Evolutionary conservation across 2,113 vertebrate species (phyloP).

Genomic region (Crotalus tigris): DNA sequence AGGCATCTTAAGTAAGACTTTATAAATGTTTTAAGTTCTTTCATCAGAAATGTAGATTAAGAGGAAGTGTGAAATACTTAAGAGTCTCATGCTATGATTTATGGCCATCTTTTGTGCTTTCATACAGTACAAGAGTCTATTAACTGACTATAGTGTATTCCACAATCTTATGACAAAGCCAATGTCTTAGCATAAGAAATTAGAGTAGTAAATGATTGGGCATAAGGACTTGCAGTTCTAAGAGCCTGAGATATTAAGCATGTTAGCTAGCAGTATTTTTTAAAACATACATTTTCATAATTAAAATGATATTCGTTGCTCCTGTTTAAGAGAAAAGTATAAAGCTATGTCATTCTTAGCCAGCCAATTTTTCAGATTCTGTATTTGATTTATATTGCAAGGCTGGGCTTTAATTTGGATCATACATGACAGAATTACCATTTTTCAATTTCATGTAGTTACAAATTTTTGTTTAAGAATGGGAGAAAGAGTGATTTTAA

Average conservation of each 20-base stretch:
- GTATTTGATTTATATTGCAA: background rate
- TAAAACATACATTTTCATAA: background rate
- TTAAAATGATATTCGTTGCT: background rate
- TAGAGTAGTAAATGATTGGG: slow-evolving; percentile 8
- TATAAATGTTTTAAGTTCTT: slow-evolving; percentile 16
- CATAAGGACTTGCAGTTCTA: slow-evolving; percentile 8
- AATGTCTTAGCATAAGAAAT: slow-evolving; percentile 40
- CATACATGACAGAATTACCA: background rate
- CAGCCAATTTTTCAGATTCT: background rate
- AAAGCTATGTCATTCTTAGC: background rate
- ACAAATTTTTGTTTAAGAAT: background rate
- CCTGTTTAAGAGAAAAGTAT: background rate
- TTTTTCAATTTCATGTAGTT: background rate
- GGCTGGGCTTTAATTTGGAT: background rate
- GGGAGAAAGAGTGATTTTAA: background rate
- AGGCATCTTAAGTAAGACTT: slow-evolving; percentile 38
- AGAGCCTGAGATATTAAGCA: slow-evolving; percentile 6
- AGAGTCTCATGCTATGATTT: slow-evolving; percentile 27
- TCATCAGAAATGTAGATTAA: slow-evolving; percentile 40
- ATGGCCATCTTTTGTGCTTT: slow-evolving; percentile 22
- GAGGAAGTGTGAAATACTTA: slow-evolving; percentile 39
- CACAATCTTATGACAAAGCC: slow-evolving; percentile 32
- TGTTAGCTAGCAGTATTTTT: background rate
- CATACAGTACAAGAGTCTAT: slow-evolving; percentile 22
- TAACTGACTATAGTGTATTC: slow-evolving; percentile 28